Percentiles rank a stretch among this genome's conserved stretches.
Evolutionary conservation across 2,888 invertebrate genomes (phyloP).

Genomic region (Mantis religiosa): DNA sequence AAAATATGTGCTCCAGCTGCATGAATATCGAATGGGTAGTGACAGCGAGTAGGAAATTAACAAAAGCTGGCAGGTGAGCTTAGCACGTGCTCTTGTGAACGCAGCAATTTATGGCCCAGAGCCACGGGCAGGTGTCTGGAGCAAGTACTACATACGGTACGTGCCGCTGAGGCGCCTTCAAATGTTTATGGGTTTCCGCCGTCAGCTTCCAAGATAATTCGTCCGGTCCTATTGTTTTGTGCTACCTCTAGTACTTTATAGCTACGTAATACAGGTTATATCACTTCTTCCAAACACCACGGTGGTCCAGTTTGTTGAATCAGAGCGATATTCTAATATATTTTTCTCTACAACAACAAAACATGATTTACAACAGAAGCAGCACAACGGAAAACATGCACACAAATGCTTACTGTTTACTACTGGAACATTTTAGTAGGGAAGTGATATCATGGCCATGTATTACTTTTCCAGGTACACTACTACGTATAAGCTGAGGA

Average conservation of each 20-base stretch:
- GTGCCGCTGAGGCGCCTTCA: background rate
- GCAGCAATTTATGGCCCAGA: background rate
- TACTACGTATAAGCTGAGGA: no score
- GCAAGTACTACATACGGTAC: background rate
- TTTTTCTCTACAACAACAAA: no score
- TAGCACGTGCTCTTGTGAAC: background rate
- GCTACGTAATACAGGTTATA: no score
- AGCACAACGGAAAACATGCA: no score
- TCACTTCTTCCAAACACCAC: no score
- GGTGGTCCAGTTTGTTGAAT: no score
- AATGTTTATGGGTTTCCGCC: background rate
- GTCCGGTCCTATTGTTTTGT: background rate
- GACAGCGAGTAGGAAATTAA: background rate
- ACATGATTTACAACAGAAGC: no score
- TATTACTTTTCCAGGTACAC: no score
- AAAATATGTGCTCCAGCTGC: background rate
- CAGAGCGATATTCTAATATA: no score
- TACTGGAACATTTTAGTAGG: no score
- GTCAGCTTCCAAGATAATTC: background rate
- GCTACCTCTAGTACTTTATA: background rate
- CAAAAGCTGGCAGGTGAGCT: background rate
- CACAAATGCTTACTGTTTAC: no score
- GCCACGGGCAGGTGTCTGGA: background rate
- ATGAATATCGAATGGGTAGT: background rate
- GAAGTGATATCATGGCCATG: no score